Evolutionary conservation across 1,140 invertebrate species (phyloP), one percentile per base, ranked within the genome.

Genomic region (Drosophila chauvacae): DNA sequence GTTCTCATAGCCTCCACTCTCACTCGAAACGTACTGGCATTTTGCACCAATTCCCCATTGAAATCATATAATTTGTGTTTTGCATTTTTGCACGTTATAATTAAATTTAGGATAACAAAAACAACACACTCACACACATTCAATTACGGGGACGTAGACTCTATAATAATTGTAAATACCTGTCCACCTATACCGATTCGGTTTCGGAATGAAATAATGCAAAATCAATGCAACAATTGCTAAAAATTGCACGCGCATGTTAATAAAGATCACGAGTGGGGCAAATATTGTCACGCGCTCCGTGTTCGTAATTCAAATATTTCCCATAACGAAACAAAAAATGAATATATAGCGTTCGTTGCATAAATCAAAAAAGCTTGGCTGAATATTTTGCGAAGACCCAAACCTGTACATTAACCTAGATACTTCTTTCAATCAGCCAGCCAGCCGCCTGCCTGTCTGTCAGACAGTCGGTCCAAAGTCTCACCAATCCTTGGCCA

Each of bases 11-110:
- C 58, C 64, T 57, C 50, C 68, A 35, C 45, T 48, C 60, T 62
- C 53, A 41, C 60, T 47, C n/a, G 42, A n/a, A n/a, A n/a, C 58
- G 44, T 47, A 51, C 37, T 44, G 62, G 28, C 62, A 65, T 62
- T 73, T 79, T 65, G 66, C 65, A 82, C 77, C 65, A 55, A 88
- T 87, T 84, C 60, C 60, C 56, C 69, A 84, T 66, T 70, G 72
- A 64, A 84, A 68, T 78, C 65, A 56, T 55, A 77, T 77, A 77
- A 58, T 77, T 42, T 77, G 56, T 51, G 64, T 30, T 57, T 78
- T 56, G 69, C 72, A 87, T 88, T 78, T 87, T 84, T 90, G 59
- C 84, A 84, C 80, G 84, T 84, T 80, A 80, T 84, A 90, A 77
- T 84, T 80, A 80, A 80, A 28, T 71, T 82, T 81, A 41, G 55